Conservation (phyloP, 2,888 invertebrate genomes). For the Elmis aenea region DNA sequence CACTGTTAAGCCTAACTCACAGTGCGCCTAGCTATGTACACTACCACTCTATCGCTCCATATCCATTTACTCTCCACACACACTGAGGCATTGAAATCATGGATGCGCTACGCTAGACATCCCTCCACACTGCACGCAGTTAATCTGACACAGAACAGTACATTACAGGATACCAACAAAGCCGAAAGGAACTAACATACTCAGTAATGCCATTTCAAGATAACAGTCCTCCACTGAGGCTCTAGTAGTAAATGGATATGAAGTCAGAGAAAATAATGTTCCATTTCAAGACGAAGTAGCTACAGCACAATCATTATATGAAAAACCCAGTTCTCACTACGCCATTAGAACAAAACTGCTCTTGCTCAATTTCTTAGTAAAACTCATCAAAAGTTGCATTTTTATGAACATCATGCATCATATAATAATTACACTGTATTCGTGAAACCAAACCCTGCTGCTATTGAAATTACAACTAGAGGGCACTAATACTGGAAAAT, state of each 20-base stretch:
- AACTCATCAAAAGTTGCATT: conserved; percentile 35
- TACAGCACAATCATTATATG: conserved; percentile 44
- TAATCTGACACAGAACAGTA: conserved; percentile 18
- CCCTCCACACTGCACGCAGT: conserved; percentile 19
- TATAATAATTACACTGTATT: conserved; percentile 40
- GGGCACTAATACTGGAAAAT: no score
- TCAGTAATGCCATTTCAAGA: conserved; percentile 19
- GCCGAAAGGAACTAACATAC: conserved; percentile 20
- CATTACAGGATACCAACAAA: conserved; percentile 22
- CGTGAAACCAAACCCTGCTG: conserved; percentile 18
- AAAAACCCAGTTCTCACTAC: conserved; percentile 34
- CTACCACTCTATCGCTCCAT: conserved; percentile 38
- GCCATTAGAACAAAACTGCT: conserved; percentile 36
- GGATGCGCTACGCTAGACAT: conserved; percentile 13
- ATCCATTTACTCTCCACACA: conserved; percentile 35
- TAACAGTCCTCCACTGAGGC: conserved; percentile 20
- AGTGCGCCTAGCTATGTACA: conserved; percentile 41
- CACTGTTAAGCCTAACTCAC: conserved; percentile 35
- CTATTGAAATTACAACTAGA: conserved; percentile 18
- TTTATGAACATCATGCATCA: conserved; percentile 35
- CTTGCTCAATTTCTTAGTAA: conserved; percentile 17
- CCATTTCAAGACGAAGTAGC: conserved; percentile 40
- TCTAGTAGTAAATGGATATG: conserved; percentile 36
- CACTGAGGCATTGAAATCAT: conserved; percentile 18
- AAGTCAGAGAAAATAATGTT: conserved; percentile 40